Percentiles rank a stretch among this genome's conserved stretches.
Conservation (phyloP, 2,797 vertebrate genomes). For the Nannoperca australis region DNA sequence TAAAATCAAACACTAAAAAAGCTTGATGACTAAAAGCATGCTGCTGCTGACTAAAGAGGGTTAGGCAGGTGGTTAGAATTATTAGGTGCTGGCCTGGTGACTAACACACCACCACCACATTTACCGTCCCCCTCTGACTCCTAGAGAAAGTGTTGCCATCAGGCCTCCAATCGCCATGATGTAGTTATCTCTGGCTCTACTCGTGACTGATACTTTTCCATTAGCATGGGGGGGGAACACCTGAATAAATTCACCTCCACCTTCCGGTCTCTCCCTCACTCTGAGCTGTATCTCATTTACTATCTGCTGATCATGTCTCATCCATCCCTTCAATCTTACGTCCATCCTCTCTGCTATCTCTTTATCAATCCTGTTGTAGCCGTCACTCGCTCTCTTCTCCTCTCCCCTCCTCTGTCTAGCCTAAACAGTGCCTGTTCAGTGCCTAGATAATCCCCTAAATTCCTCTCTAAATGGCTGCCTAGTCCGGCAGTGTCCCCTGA, state of each 20-base stretch:
- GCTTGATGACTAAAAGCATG: conserved; percentile 30
- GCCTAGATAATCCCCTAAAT: conserved; percentile 57
- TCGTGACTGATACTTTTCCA: conserved; percentile 79
- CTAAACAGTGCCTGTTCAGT: conserved; percentile 54
- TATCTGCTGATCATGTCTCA: conserved; percentile 60
- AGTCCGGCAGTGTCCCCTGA: conserved; percentile 64
- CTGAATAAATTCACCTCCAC: conserved; percentile 67
- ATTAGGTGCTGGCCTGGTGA: conserved; percentile 23
- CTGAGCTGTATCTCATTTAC: conserved; percentile 48
- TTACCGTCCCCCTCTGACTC: conserved; percentile 37
- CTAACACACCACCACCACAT: conserved; percentile 8
- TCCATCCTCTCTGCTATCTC: conserved; percentile 51
- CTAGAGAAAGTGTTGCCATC: conserved; percentile 52
- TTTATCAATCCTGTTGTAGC: conserved; percentile 52
- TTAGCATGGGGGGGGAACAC: conserved; percentile 71
- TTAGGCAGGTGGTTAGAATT: conserved; percentile 33
- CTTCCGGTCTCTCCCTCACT: conserved; percentile 21
- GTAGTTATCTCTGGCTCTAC: conserved; percentile 72
- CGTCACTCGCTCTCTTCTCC: conserved; percentile 2
- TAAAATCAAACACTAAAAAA: neutral
- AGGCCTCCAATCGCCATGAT: conserved; percentile 60
- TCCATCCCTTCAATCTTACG: conserved; percentile 48
- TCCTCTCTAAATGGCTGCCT: conserved; percentile 60
- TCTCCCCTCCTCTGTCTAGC: conserved; percentile 15
- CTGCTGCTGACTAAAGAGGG: conserved; percentile 30